Base-by-base conservation (phyloP, 2,888 invertebrate genomes). In the Synanthedon myopaeformis region DNA sequence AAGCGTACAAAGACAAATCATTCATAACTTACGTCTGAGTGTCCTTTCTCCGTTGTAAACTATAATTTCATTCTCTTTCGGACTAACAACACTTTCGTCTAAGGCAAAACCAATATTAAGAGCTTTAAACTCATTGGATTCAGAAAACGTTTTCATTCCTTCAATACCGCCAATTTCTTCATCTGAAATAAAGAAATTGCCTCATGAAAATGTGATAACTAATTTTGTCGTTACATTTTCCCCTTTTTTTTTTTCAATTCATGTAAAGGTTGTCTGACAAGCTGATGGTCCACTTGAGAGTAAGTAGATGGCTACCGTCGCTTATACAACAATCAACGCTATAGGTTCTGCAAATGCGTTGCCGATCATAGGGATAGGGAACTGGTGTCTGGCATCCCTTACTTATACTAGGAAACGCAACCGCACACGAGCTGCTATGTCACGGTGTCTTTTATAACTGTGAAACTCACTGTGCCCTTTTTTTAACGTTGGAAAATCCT, bases 51-150 rank as follows among this genome's bases (percentile, higher is more conserved):
- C 92, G 59, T 91, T 78, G 61, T 88, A 92, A 3, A 90, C 75
- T 5, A 67, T 65, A 51, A 85, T 69, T 10, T 76, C 58, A 4
- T 65, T 59, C 4, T 64, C 55, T 3, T 54, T 17, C 0, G 12
- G 28, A 28, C 55, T 57, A 0, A 89, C 83, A 1, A 79, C 64
- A 41, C 95, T 94, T 80, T 96, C 96, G 69, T 96, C 96, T 52
- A 96, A 69, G 0, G 90, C 91, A 66, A 95, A 93, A 0, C 94
- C 95, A 51, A 95, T 79, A 64, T 95, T 95, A 19, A 96, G 74
- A 3, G 84, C 78, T 61, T 89, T 89, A 69, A 95, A 96, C 41
- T 92, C 90, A 0, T 90, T 78, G 0, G 91, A 90, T 52, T 90
- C 77, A 0, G 92, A 87, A 70, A 95, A 93, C 14, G 79, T 70